Evolutionary conservation across 2,797 vertebrate genomes (phyloP), one percentile per base, ranked within the genome.

Genomic region (Hemitrygon akajei): DNA sequence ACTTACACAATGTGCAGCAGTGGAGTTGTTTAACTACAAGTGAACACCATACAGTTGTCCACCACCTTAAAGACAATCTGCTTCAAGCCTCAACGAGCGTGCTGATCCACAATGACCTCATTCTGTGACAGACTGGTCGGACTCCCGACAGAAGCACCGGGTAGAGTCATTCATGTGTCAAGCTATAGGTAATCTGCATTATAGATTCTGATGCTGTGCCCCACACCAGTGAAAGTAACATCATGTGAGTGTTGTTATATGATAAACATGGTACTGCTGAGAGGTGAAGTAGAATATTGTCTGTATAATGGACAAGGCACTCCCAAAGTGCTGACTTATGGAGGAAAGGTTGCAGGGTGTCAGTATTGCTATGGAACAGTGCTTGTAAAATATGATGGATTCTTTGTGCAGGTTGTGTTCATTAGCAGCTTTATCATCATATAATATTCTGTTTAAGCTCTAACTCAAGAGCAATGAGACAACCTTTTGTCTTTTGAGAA

Each of bases 401-500:
- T 95, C 95, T 95, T 96, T 95, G 95, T 81, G 40, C 34, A 95
- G 94, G 96, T 95, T 95, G 71, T 27, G 95, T 96, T 96, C 96
- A 96, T 96, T 95, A 95, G 95, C 95, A 96, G 96, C 96, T 96
- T 96, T 96, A 97, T 96, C 96, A 96, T 96, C 96, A 96, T 96
- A 95, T 96, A 96, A 97, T 97, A 96, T 95, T 96, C 96, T 96
- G 95, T 96, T 96, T 96, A 95, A 95, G 96, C 94, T 94, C 95
- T 95, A 96, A 96, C 95, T 96, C 95, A 94, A 96, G 95, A 94
- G 94, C 96, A 96, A 94, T 94, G 94, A 94, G 95, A 95, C 69
- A 94, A 94, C 95, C 94, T 96, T 95, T 89, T 94, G 95, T 96
- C 96, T 96, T 95, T 95, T 81, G 93, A 95, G 95, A 95, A 95